A percentile compares a stretch with the other conserved stretches of the same genome.
phyloP scores from a whole-genome alignment of 2,888 invertebrate genomes.

The Smittia aterrima region DNA sequence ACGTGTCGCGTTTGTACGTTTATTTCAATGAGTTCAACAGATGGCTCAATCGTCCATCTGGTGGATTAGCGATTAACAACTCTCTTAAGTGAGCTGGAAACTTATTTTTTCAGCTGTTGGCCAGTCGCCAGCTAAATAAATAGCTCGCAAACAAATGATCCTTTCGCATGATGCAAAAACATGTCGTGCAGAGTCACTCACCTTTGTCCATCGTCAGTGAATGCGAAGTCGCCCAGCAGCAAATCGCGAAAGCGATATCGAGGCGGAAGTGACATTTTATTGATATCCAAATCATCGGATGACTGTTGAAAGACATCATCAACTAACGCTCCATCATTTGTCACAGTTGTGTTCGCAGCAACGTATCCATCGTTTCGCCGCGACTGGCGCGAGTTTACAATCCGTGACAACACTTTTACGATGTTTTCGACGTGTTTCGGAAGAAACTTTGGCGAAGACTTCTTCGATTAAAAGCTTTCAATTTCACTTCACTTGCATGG shows the following conservation, averaged over 20 bases:
- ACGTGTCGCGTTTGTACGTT: no score
- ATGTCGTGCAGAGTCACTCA: no score
- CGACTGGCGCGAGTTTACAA: background rate
- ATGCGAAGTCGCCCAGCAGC: conserved; percentile 72
- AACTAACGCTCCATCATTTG: conserved; percentile 14
- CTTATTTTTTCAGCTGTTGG: no score
- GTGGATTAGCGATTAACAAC: no score
- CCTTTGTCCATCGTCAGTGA: conserved; percentile 77
- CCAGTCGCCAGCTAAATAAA: no score
- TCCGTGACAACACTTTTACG: conserved; percentile 26
- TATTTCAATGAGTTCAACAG: no score
- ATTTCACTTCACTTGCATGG: background rate
- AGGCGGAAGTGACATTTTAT: conserved; percentile 60
- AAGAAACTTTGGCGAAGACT: no score
- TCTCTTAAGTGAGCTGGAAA: no score
- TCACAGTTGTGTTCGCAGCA: conserved; percentile 24
- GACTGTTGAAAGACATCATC: conserved; percentile 33
- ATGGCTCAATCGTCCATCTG: no score
- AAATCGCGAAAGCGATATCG: conserved; percentile 74
- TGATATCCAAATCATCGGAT: conserved; percentile 46
- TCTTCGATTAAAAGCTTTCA: background rate
- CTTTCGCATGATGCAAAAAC: no score
- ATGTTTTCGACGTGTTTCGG: background rate
- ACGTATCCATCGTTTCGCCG: conserved; percentile 15
- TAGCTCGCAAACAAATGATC: no score